Evolutionary conservation across 1,140 invertebrate species (phyloP).

Genomic region (Cherax quadricarinatus): DNA sequence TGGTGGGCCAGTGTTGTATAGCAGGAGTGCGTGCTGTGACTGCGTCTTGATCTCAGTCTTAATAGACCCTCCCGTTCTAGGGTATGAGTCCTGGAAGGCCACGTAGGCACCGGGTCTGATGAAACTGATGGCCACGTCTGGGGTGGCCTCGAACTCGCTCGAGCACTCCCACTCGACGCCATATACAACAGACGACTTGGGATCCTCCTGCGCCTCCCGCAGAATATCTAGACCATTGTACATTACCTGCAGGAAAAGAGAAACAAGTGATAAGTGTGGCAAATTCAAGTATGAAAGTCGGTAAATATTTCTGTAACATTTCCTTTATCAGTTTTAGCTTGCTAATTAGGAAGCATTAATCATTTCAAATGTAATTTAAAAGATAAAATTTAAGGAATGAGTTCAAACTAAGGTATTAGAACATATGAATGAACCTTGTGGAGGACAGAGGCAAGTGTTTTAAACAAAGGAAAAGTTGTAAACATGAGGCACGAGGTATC

Average conservation of each 20-base stretch:
- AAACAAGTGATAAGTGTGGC: neutral
- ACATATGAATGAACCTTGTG: too few relatives aligned
- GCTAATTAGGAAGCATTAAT: too few relatives aligned
- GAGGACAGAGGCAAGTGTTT: too few relatives aligned
- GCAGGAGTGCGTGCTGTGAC: slow-evolving; percentile 84
- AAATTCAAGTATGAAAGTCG: neutral
- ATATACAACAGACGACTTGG: slow-evolving; percentile 77
- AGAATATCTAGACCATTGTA: slow-evolving; percentile 82
- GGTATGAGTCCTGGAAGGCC: slow-evolving; percentile 76
- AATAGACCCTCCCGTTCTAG: slow-evolving; percentile 75
- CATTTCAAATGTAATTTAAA: too few relatives aligned
- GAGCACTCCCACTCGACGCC: slow-evolving; percentile 94
- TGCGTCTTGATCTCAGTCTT: slow-evolving; percentile 90
- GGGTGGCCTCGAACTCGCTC: slow-evolving; percentile 90
- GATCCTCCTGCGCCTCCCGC: slow-evolving; percentile 81
- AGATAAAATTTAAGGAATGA: too few relatives aligned
- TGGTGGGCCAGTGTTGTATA: slow-evolving; percentile 81
- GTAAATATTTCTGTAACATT: too few relatives aligned
- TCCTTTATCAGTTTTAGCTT: too few relatives aligned
- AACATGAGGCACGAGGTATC: too few relatives aligned
- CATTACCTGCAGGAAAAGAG: slow-evolving; percentile 3
- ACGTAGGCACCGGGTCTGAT: slow-evolving; percentile 79
- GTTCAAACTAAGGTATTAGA: too few relatives aligned
- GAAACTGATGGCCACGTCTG: slow-evolving; percentile 90
- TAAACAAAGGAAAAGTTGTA: too few relatives aligned